These are phyloP conservation scores for Trichonephila clavata DNA, from an alignment of 1,140 invertebrate species.

Conservation along the genomic window DNA sequence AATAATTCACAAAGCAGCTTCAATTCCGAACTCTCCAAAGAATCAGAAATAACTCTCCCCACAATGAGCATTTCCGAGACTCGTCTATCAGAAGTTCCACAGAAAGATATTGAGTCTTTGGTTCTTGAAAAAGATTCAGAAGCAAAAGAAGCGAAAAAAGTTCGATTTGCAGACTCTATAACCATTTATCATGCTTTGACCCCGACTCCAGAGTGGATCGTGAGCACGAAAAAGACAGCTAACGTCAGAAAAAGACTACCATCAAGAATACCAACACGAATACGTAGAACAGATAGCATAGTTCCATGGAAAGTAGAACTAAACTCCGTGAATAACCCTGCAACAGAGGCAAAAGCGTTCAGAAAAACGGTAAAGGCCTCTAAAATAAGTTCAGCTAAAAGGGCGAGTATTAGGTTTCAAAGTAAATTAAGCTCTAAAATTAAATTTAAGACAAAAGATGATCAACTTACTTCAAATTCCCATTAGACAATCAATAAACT, in stretches of 20 bases:
- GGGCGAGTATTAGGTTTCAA: neutral
- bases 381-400: neutral
- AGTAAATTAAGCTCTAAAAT: neutral
- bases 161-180: conserved; percentile 71
- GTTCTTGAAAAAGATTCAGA: neutral
- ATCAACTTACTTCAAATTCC: neutral
- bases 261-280: conserved; percentile 57
- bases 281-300: neutral
- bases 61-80: neutral
- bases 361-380: neutral
- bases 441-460: neutral
- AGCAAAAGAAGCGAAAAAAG: conserved; percentile 28
- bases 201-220: conserved; percentile 47
- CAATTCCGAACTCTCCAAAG: conserved; percentile 1
- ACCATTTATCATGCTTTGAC: conserved; percentile 51
- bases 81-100: neutral
- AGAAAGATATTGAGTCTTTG: conserved; percentile 2
- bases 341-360: neutral
- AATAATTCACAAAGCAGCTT: neutral
- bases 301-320: conserved; percentile 62
- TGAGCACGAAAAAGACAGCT: neutral
- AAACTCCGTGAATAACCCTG: neutral
- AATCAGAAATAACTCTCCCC: conserved; percentile 30
- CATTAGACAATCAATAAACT: conserved; percentile 30
- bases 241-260: conserved; percentile 1